Evolutionary conservation across 2,888 invertebrate genomes (phyloP), one percentile per base, ranked within the genome.

Genomic region (Zaprionus lineosus): DNA sequence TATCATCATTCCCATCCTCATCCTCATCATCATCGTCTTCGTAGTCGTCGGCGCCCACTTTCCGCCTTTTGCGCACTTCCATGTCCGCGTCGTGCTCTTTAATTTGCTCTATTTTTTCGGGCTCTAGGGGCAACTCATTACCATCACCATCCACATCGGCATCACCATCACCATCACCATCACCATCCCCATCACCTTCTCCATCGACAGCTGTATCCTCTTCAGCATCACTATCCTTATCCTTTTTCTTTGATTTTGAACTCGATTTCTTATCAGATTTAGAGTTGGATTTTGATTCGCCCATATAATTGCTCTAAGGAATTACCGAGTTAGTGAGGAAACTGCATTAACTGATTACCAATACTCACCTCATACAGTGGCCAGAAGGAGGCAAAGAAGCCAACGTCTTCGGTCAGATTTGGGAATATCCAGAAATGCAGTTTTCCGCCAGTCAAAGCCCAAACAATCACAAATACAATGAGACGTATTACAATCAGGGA

Each of bases 401-500:
- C 98, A 18, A 99, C 99, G 88, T 99, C 99, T 90, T 99, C 99
- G 0, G 98, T 98, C 33, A 99, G 92, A 91, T 99, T 99, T n/a
- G 99, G 99, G 83, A 99, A 92, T 68, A 99, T 93, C 99, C 99
- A 99, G 70, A 99, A 92, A 88, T 98, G 97, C 89, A 98, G 96
- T 82, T 95, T 93, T 3, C 98, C 96, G 58, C 96, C 91, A 0
- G 98, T 96, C 9, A 95, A 81, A 6, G 94, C 88, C 98, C 98
- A 99, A 12, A 99, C 93, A 5, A 95, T 87, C 75, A 96, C 96
- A 91, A 99, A 99, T 43, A 99, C 92, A 53, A 99, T 94, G 64
- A 97, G 92, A 47, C 99, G 94, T 14, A 98, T 92, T 15, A 98
- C 93, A 9, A 97, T 97, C 87, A 99, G 91, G 8, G 94, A 95